A percentile compares a stretch with the other conserved stretches of the same genome.
Conservation (phyloP, 2,888 invertebrate species). For the Xanthostigma xanthostigma region DNA sequence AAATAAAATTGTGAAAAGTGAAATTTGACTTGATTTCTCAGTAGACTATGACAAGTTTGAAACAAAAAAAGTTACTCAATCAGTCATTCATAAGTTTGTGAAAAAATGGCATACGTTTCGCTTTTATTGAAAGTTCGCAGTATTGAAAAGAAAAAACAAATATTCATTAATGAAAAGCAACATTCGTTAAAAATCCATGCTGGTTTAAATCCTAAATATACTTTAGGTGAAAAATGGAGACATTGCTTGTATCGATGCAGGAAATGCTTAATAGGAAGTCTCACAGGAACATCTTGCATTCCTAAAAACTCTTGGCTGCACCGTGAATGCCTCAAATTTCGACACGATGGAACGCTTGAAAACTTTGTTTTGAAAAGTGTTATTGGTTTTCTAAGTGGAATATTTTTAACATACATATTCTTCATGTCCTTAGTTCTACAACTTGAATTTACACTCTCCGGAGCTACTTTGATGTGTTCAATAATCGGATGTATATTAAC, state of each 20-base stretch:
- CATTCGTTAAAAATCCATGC: constrained; percentile 33
- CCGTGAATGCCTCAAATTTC: constrained; percentile 26
- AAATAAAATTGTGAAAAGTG: too few species aligned
- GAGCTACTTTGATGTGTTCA: constrained; percentile 45
- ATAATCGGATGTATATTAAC: constrained; percentile 46
- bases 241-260: constrained; percentile 20
- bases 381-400: constrained; percentile 48
- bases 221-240: constrained; percentile 32
- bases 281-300: constrained; percentile 16
- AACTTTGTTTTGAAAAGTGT: constrained; percentile 48
- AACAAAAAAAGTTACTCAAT: too few species aligned
- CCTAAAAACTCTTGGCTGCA: constrained; percentile 23
- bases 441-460: constrained; percentile 40
- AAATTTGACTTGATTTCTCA: too few species aligned
- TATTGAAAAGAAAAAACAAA: constrained; percentile 32
- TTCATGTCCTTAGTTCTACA: constrained; percentile 54
- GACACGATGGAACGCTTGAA: constrained; percentile 37
- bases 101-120: constrained; percentile 39
- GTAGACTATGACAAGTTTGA: too few species aligned
- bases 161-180: constrained; percentile 41
- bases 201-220: constrained; percentile 28
- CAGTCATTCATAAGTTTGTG: too few species aligned
- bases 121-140: constrained; percentile 38
- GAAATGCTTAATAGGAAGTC: too few species aligned
- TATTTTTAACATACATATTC: constrained; percentile 46